Evolutionary conservation across 2,797 vertebrate genomes (phyloP), one percentile per base, ranked within the genome.

Genomic region (Phataginus tricuspis): DNA sequence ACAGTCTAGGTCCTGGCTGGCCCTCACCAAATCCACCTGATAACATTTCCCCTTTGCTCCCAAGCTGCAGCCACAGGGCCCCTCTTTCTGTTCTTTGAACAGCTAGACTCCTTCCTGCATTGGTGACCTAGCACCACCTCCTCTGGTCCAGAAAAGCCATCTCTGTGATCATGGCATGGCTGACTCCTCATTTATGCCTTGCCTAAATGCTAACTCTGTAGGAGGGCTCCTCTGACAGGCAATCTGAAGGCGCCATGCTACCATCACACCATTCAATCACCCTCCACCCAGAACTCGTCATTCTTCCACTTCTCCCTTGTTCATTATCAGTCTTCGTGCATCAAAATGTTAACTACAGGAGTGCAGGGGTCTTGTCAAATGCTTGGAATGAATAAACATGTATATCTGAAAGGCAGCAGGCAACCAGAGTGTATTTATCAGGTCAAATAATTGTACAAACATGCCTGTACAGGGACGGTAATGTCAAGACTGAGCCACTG

Each of bases 321-420:
- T 95, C 31, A 86, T 85, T 84, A 69, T 51, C 14, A 61, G 57
- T 25, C n/a, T 91, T 61, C 86, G 80, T 25, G 45, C 29, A 91
- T 83, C 66, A 92, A 71, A 96, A 77, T 78, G 29, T 94, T 77
- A 83, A 74, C 42, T 79, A 87, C 18, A n/a, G 34, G 25, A 79
- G 13, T 87, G 16, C 13, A 74, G 31, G 21, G 29, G 90, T 75
- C 34, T 75, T 69, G 18, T 66, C 27, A 90, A 83, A 86, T 51
- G 92, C 10, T 34, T 86, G 39, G 12, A 91, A 85, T 39, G 27
- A 88, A 86, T 61, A 87, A 69, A 90, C 31, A 4, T 59, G 5
- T 55, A 5, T 49, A 78, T 27, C 45, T 69, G 66, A 80, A 79
- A 69, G n/a, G 37, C 9, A 86, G 16, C 59, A 71, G 19, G 18